Base-by-base conservation (phyloP, 2,797 vertebrate genomes). In the Gorsachius magnificus region DNA sequence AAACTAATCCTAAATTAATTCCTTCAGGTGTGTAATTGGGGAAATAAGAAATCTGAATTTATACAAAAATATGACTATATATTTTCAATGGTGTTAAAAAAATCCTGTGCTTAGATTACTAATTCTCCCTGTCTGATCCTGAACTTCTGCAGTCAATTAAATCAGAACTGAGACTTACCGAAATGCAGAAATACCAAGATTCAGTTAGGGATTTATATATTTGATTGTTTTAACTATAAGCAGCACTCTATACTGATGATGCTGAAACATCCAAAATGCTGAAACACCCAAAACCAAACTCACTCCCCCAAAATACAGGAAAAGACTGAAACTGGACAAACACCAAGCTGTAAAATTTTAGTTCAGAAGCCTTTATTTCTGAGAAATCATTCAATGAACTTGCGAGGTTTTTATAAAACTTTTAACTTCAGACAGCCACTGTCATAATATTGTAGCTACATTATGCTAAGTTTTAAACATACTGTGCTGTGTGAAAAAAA, bases 371-470 rank as follows among this genome's bases (percentile, higher is more conserved):
- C 63, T 82, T 81, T 75, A 54, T 68, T 90, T 94, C 60, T 81
- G 41, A 87, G 58, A 89, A 91, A 82, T 75, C 26, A 83, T 28
- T 95, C 46, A 56, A 77, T 77, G 68, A 95, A 90, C 48, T 87
- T 69, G 48, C 7, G 5, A 85, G 56, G 48, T 28, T 94, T 88
- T 90, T 64, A 38, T 50, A 90, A 82, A 95, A 90, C 75, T 87
- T 87, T 90, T 80, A 84, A 93, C 54, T 93, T 89, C 38, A 94
- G 95, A 83, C 92, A 95, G 68, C 24, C 68, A 66, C 91, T 94
- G 86, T 95, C 94, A 96, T 74, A 95, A 96, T 94, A 96, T 93
- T 95, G 58, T 92, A 93, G 70, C 83, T 89, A 76, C 88, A 85
- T 75, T 82, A 89, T 68, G 64, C 41, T 74, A 80, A 89, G 38